Evolutionary conservation across 2,797 vertebrate genomes (phyloP).

Genomic region (Halcyon chelicuti): DNA sequence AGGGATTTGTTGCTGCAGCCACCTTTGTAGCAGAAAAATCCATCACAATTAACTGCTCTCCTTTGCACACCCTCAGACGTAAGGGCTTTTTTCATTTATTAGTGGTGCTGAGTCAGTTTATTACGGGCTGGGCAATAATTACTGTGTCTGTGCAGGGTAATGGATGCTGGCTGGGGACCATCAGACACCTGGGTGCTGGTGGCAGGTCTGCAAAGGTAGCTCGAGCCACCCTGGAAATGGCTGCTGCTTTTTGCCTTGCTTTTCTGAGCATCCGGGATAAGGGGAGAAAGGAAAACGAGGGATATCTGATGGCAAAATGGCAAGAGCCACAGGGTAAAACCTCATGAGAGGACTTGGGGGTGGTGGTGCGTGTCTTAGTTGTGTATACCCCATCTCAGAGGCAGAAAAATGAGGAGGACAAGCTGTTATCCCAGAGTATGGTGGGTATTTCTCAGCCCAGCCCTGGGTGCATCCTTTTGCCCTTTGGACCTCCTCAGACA

Average conservation of each 20-base stretch:
- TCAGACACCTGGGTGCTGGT: neutral
- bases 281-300: neutral
- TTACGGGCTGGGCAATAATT: slow-evolving; percentile 50
- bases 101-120: slow-evolving; percentile 44
- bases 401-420: neutral
- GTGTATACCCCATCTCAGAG: neutral
- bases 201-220: neutral
- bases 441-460: neutral
- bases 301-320: neutral
- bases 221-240: neutral
- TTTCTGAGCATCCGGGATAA: neutral
- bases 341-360: neutral
- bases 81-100: slow-evolving; percentile 8
- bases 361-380: neutral
- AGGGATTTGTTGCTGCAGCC: neutral
- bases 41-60: slow-evolving; percentile 50
- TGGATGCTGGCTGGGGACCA: slow-evolving; percentile 11
- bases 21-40: slow-evolving; percentile 20
- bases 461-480: no score
- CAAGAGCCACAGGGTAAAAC: neutral
- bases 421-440: rapidly evolving
- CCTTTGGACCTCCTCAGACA: neutral
- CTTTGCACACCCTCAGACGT: neutral
- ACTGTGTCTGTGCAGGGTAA: neutral
- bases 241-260: neutral